Evolutionary conservation across 2,797 vertebrate species (phyloP).

Genomic region (Trichosurus vulpecula): DNA sequence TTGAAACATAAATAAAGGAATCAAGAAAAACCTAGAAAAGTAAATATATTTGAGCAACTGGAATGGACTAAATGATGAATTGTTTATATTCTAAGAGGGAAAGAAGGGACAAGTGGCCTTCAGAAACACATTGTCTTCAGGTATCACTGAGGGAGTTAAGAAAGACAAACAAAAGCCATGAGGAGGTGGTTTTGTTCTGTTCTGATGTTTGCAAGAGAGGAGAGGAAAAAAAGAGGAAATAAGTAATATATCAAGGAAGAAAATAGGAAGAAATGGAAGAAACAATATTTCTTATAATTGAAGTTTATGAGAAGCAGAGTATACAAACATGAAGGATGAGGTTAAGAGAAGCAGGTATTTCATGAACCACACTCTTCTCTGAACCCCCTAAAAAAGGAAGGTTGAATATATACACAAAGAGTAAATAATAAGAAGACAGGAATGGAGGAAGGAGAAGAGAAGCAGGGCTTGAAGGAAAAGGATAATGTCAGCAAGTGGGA

Average conservation of each 20-base stretch:
- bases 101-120: neutral
- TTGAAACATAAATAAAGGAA: neutral
- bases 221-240: neutral
- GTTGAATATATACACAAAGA: neutral
- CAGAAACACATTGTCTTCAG: neutral
- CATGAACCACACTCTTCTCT: neutral
- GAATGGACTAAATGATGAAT: neutral
- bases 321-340: neutral
- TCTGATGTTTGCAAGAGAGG: neutral
- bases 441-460: neutral
- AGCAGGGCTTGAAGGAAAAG: neutral
- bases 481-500: neutral
- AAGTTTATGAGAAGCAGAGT: no score
- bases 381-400: neutral
- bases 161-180: neutral
- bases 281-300: neutral
- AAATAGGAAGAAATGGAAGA: neutral
- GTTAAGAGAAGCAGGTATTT: neutral
- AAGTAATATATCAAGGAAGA: neutral
- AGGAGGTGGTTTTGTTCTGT: neutral
- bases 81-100: neutral
- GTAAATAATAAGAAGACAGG: neutral
- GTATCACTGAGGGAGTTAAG: neutral
- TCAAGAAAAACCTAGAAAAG: neutral
- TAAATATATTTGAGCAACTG: neutral